A percentile compares a stretch with the other conserved stretches of the same genome.
Evolutionary conservation across 2,113 vertebrate species (phyloP).

Genomic region (Paralichthys olivaceus): DNA sequence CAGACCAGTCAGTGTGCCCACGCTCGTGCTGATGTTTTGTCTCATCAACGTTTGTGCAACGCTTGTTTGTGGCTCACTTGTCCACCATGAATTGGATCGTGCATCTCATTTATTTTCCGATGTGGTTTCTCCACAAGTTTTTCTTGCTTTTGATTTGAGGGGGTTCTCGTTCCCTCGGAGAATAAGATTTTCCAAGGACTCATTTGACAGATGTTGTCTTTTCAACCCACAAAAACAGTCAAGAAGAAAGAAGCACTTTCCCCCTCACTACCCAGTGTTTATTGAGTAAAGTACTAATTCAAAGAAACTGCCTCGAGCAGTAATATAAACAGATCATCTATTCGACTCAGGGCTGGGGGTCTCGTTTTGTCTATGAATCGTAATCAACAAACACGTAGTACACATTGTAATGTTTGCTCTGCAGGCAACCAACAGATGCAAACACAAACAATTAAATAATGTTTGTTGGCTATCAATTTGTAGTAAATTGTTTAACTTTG

Average conservation of each 20-base stretch:
- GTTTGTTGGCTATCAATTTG: slow-evolving; percentile 41
- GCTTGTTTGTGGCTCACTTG: slow-evolving; percentile 21
- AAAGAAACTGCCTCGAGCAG: slow-evolving; percentile 67
- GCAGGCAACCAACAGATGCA: slow-evolving; percentile 61
- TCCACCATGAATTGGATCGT: slow-evolving; percentile 14
- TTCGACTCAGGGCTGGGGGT: slow-evolving; percentile 59
- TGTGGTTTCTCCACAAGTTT: slow-evolving; percentile 5
- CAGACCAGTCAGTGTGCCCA: not conserved
- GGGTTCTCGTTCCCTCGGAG: slow-evolving; percentile 10
- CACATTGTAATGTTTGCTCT: slow-evolving; percentile 62
- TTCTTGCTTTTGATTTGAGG: slow-evolving; percentile 30
- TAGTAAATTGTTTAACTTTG: slow-evolving; percentile 42
- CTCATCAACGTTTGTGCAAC: not conserved
- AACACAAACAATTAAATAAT: slow-evolving; percentile 53
- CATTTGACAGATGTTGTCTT: slow-evolving; percentile 58
- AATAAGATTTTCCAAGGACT: slow-evolving; percentile 37
- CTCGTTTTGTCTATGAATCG: slow-evolving; percentile 65
- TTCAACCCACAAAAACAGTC: slow-evolving; percentile 49
- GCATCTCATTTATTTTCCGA: not conserved
- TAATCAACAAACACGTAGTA: slow-evolving; percentile 60
- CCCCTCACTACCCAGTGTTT: slow-evolving; percentile 42
- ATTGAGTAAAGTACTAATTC: slow-evolving; percentile 68
- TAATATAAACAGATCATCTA: slow-evolving; percentile 71
- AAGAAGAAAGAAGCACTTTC: slow-evolving; percentile 51
- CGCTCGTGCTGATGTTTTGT: not conserved